Evolutionary conservation across 2,797 vertebrate genomes (phyloP).

Genomic region (Sphenopsis melanotis): DNA sequence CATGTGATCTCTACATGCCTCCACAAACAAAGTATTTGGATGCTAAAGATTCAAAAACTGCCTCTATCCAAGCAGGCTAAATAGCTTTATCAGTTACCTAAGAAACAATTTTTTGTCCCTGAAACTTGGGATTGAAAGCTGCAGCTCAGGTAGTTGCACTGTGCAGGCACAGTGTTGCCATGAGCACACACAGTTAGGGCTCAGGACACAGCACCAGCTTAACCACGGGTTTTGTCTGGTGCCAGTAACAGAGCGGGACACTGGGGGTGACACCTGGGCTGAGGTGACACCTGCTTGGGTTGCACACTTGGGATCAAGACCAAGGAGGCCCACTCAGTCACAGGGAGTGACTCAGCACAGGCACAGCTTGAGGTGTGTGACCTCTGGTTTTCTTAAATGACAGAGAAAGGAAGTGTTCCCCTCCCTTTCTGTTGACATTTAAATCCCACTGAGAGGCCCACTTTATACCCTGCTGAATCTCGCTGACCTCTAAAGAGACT

Average conservation of each 20-base stretch:
- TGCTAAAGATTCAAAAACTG: background rate
- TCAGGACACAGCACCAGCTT: background rate
- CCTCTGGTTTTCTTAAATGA: background rate
- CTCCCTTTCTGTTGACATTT: background rate
- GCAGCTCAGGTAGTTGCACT: background rate
- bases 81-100: background rate
- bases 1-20: background rate
- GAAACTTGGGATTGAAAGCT: background rate
- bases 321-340: rapidly evolving
- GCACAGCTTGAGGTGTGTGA: background rate
- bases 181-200: background rate
- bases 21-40: background rate
- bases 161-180: background rate
- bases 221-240: background rate
- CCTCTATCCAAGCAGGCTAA: background rate
- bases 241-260: background rate
- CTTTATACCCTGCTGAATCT: background rate
- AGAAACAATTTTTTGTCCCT: background rate
- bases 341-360: background rate
- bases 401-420: background rate
- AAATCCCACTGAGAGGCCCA: background rate
- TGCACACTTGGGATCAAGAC: background rate
- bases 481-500: background rate
- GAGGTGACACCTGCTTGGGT: background rate
- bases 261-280: rapidly evolving